Evolutionary conservation across 1,140 invertebrate genomes (phyloP).

Genomic region (Apis cerana): DNA sequence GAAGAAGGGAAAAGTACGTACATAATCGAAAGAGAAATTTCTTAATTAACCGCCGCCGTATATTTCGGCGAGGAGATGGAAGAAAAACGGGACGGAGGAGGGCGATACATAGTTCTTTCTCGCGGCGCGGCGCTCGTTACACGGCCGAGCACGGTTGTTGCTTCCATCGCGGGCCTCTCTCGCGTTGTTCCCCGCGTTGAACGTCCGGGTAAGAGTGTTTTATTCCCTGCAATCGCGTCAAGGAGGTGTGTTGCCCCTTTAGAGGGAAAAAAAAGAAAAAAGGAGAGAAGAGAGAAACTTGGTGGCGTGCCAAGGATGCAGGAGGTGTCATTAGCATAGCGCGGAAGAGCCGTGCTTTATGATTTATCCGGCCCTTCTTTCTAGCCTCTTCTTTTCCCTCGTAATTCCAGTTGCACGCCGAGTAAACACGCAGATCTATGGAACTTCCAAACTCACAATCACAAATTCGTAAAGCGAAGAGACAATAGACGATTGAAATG

Average conservation of each 20-base stretch:
- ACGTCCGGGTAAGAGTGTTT: constrained; percentile 57
- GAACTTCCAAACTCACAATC: too few species aligned
- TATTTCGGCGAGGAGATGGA: background rate
- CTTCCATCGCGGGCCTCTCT: constrained; percentile 20
- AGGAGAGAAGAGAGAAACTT: constrained; percentile 6
- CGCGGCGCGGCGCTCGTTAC: constrained; percentile 33
- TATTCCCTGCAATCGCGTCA: constrained; percentile 67
- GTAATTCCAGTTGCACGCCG: constrained; percentile 72
- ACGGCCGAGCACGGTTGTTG: constrained; percentile 32
- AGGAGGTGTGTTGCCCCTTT: constrained; percentile 59
- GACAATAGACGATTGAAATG: too few species aligned
- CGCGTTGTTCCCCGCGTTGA: constrained; percentile 29
- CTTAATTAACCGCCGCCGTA: constrained; percentile 11
- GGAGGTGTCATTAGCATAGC: constrained; percentile 77
- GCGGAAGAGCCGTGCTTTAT: constrained; percentile 70
- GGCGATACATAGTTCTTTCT: constrained; percentile 23
- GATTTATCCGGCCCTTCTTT: constrained; percentile 72
- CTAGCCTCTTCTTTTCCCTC: constrained; percentile 65
- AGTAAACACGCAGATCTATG: constrained; percentile 53
- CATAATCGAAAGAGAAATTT: too few species aligned
- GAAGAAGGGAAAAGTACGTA: background rate
- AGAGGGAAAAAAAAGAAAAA: constrained; percentile 19
- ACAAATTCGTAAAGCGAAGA: too few species aligned
- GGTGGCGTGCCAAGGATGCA: constrained; percentile 72
- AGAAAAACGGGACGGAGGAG: background rate